These are phyloP conservation scores for Phrynocephalus forsythii DNA, from an alignment of 2,797 vertebrate species.

Conservation along the genomic window DNA sequence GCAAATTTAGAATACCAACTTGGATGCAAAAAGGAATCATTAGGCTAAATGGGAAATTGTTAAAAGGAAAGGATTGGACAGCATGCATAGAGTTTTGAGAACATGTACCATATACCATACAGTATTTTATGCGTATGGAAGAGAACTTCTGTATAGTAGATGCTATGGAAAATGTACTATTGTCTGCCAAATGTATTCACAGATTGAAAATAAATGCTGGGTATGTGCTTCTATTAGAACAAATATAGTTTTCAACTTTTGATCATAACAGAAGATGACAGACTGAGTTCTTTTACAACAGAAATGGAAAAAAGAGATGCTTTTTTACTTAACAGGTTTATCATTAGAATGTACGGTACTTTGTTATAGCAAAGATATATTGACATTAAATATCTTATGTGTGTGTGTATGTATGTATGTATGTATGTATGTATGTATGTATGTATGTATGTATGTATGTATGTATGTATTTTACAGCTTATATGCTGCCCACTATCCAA, in stretches of 20 bases:
- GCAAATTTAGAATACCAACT: too few species aligned
- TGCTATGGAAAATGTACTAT: neutral
- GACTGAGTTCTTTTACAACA: neutral
- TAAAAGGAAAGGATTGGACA: neutral
- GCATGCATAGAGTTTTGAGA: neutral
- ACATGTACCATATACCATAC: neutral
- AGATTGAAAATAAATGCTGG: neutral
- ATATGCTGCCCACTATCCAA: too few species aligned
- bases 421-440: too few species aligned
- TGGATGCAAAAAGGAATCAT: neutral
- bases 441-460: too few species aligned
- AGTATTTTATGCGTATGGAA: neutral
- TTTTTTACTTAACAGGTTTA: neutral
- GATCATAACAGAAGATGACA: neutral
- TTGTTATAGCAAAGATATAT: neutral
- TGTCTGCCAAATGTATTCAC: neutral
- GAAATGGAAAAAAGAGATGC: neutral
- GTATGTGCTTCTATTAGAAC: neutral
- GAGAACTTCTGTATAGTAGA: neutral
- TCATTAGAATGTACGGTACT: neutral
- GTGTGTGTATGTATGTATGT: too few species aligned
- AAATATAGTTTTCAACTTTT: neutral
- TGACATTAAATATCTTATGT: neutral
- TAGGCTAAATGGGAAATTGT: neutral
- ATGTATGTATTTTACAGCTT: too few species aligned